Evolutionary conservation across 2,797 vertebrate species (phyloP), one percentile per base, ranked within the genome.

Genomic region (Crenichthys baileyi): DNA sequence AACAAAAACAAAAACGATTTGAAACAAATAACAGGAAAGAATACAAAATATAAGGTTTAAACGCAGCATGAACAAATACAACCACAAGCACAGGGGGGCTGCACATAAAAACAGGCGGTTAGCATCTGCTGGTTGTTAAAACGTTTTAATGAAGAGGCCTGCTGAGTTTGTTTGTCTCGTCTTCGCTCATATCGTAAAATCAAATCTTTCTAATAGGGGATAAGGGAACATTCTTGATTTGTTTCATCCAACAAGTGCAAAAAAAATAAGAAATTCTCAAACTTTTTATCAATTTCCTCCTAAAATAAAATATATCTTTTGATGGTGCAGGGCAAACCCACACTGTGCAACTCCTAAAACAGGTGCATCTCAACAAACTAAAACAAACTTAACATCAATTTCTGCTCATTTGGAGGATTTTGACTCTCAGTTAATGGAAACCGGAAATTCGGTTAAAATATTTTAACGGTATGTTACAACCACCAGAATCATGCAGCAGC

Each of bases 51-150:
- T 36, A 0, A 68, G 77, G 29, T 79, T 83, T 63, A 67, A 85
- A 86, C 7, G 51, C 78, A 48, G 83, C 75, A 83, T 22, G 63
- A 80, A 81, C 78, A 88, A 84, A 89, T 78, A 74, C 60, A 75
- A 80, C 79, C 83, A 79, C 78, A 83, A 22, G 63, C 75, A 36
- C 7, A 12, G 7, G 51, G 15, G 75, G 71, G 41, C 67, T n/a
- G 39, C 24, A 22, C 75, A 70, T 48, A 8, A 73, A 74, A 82
- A 48, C 11, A 75, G 75, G 44, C 63, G 67, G 48, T 82, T 71
- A 75, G 85, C 70, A 70, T 68, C 72, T 73, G 85, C 12, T 48
- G 86, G 85, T 75, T 74, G 41, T 20, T 7, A 13, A 48, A 65
- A 31, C 50, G 48, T 55, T n/a, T 50, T 20, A 22, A 26, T 16